Percentiles rank a stretch among this genome's conserved stretches.
Evolutionary conservation across 1,140 invertebrate species (phyloP).

Genomic region (Heliothis subflexa): DNA sequence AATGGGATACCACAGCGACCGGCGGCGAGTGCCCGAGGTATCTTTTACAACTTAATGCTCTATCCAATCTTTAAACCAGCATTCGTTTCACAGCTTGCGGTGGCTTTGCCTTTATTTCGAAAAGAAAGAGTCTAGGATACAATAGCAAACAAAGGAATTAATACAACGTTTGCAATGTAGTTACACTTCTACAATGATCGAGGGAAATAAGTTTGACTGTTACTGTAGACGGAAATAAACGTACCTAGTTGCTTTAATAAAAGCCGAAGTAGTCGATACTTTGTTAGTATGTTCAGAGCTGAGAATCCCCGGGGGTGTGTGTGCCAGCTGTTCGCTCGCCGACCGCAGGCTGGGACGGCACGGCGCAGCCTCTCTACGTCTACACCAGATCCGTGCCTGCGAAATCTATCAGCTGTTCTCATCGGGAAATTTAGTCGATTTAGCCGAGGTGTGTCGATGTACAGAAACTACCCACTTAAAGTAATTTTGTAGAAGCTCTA

Average conservation of each 20-base stretch:
- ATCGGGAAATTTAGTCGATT: conserved; percentile 18
- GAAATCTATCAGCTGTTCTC: conserved; percentile 43
- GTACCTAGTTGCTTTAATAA: conserved; percentile 45
- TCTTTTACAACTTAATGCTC: conserved; percentile 25
- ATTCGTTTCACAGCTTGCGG: conserved; percentile 35
- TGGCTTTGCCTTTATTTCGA: conserved; percentile 22
- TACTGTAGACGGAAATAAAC: conserved; percentile 28
- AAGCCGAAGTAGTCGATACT: conserved; percentile 41
- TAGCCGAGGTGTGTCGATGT: not conserved
- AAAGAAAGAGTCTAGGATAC: conserved; percentile 8
- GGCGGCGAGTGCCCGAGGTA: conserved; percentile 29
- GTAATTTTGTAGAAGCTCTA: not conserved
- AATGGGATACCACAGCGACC: conserved; percentile 19
- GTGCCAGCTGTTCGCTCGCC: conserved; percentile 18
- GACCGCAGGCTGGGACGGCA: conserved; percentile 8
- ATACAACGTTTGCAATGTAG: conserved; percentile 20
- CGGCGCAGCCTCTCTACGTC: conserved; percentile 7
- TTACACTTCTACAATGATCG: conserved; percentile 2
- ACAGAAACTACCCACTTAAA: not conserved
- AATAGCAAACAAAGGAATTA: conserved; percentile 15
- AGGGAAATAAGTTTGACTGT: conserved; percentile 39
- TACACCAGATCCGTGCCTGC: conserved; percentile 24
- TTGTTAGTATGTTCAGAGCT: conserved; percentile 38
- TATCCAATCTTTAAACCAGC: conserved; percentile 40
- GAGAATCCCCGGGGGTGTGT: conserved; percentile 37